Base-by-base conservation (phyloP, 1,140 invertebrate species). In the Drosophila pachea region DNA sequence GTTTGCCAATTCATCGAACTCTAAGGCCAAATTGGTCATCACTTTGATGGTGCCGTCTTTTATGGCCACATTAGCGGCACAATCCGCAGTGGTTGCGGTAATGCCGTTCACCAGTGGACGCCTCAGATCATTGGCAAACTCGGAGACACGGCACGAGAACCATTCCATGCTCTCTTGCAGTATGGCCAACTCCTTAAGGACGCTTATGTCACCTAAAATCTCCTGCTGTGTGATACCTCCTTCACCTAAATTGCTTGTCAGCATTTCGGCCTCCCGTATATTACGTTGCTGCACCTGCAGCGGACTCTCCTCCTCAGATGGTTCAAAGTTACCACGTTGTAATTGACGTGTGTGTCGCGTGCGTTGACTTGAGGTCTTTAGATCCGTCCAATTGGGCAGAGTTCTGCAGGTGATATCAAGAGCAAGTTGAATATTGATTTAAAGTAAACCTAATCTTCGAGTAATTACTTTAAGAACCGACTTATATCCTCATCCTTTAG, bases 401-500 rank as follows among this genome's bases (percentile, higher is more conserved):
- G 95, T 95, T 89, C 94, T 95, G 67, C 2, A 35, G 53, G 22
- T 22, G 22, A 22, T 22, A 22, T 22, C 22, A 29, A 4, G 0
- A 33, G 33, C 14, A 61, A 22, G 2, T 29, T 8, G 45, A 6
- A 29, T 5, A 8, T 35, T 36, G 22, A 11, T 2, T 8, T 38
- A 8, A 4, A 22, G 7, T 8, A 0, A 16, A 12, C 0, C 36
- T 7, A n/a, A 16, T n/a, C 7, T 2, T 22, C 22, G 6, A 7
- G 12, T 5, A 35, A n/a, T 16, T 7, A 94, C 92, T 95, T 95
- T 66, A 96, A 92, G 90, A 97, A 97, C 67, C 96, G 90, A 89
- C 94, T 97, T 59, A 99, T 98, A 88, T 99, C 97, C 73, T 97
- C 96, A 90, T 99, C 97, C 72, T 97, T 96, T 2, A 97, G 92